Evolutionary conservation across 2,888 invertebrate genomes (phyloP), one percentile per base, ranked within the genome.

Genomic region (Oligia latruncula): DNA sequence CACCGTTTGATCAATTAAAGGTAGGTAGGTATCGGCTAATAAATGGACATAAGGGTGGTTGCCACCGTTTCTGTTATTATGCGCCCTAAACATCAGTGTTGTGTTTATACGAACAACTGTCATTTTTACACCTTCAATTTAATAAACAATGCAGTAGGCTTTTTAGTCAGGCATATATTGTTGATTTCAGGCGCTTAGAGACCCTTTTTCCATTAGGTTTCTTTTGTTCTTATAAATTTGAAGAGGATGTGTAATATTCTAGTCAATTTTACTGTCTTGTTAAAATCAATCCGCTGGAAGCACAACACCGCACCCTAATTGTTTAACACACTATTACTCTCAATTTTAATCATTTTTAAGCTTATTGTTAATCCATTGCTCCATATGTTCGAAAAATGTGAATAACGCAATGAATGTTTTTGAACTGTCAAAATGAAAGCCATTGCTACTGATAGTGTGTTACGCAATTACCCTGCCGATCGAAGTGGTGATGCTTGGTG

Each of bases 1-100:
- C 55, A 40, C 60, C n/a, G 35, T 62, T 58, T 17, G 35, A 40
- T 15, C 73, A 70, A 70, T 84, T 73, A 70, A 70, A 78, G n/a
- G 71, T 11, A 43, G n/a, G 9, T 17, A 74, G 17, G 17, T 55
- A 73, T 35, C n/a, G 13, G 35, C 13, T 64, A 60, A 68, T 65
- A 3, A 68, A 58, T 72, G 2, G 64, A 68, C 17, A 64, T 17
- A 60, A 46, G 55, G 13, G 2, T 60, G 9, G 46, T 46, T 80
- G 35, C 52, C 17, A 46, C 5, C 5, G 71, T 66, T 71, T 60
- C 49, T 65, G 40, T 67, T 64, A 68, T 46, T 80, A 67, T 55
- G 58, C 65, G 13, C 6, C 17, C 58, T 66, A 13, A 20, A 71
- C 8, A 15, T 73, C n/a, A 35, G 3, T 60, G 40, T 11, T 72